Conservation (phyloP, 2,113 vertebrate species). For the Erythrolamprus reginae region DNA sequence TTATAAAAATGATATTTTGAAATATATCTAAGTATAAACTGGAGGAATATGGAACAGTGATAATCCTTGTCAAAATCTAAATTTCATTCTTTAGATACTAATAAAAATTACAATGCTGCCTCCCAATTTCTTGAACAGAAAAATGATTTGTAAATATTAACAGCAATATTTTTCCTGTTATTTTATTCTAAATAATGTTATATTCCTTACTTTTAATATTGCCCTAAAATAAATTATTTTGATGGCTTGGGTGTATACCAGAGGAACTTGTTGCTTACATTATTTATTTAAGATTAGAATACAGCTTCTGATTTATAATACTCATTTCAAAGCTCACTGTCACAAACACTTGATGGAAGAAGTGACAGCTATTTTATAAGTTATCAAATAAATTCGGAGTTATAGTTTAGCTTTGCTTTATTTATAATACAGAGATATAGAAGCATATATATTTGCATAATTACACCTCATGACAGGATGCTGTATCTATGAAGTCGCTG, state of each 20-base stretch:
- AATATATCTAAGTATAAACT: neutral
- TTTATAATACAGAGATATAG: conserved; percentile 16
- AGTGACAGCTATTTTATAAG: neutral
- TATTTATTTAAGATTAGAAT: neutral
- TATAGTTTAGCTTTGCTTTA: neutral
- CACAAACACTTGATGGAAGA: neutral
- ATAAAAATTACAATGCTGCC: neutral
- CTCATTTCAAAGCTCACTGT: neutral
- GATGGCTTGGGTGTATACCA: fast-evolving
- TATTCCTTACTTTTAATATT: neutral
- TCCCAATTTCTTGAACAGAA: neutral
- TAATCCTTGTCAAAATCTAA: conserved; percentile 27
- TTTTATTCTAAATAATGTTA: neutral
- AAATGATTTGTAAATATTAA: neutral
- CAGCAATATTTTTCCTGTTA: neutral
- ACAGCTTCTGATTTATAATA: neutral
- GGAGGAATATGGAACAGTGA: neutral
- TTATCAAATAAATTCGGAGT: neutral
- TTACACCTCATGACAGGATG: conserved; percentile 27
- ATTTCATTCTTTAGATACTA: neutral
- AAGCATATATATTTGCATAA: neutral
- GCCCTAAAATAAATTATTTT: neutral
- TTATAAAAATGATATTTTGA: neutral
- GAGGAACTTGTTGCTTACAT: neutral
- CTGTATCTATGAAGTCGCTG: conserved; percentile 61